Evolutionary conservation across 2,888 invertebrate genomes (phyloP), one percentile per base, ranked within the genome.

Genomic region (Cheiracanthium punctorium): DNA sequence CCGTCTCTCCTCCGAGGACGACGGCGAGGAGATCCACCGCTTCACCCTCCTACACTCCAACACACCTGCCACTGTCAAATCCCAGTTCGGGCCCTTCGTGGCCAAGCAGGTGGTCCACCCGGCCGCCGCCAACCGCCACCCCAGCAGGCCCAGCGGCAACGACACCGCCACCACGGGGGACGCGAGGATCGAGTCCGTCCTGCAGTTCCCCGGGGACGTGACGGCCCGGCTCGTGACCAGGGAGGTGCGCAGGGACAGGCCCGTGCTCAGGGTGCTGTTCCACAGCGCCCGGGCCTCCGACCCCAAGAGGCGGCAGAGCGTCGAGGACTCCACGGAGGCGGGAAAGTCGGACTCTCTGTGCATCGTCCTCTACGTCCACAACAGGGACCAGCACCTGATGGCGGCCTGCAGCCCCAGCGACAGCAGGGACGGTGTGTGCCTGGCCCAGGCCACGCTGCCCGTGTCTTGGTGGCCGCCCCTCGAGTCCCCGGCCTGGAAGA

Each of bases 91-190:
- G 4, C 98, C 98, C 8, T 98, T 98, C 92, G 96, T 96, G 90
- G 97, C 97, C 79, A 97, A 97, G 91, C 97, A 98, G 92, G 97
- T 97, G 0, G 97, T 98, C 52, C 97, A 97, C 52, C 96, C 97
- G 0, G 73, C 96, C 96, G 7, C 82, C 37, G 69, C 64, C 24
- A 24, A 73, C 17, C 69, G 52, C 20, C 37, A 72, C 17, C 82
- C 67, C 37, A 41, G 41, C 33, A 88, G 87, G 71, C 82, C 79
- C 28, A 58, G 77, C 48, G 7, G 1, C 17, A 58, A 24, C 58
- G 82, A 87, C 52, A 87, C 52, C 48, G 85, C 52, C 48, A 88
- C 20, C 64, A 87, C 75, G 52, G 88, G 71, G 28, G 84, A 69
- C 28, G 84, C 84, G 14, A 33, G 84, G 30, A 74, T 85, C n/a